Evolutionary conservation across 1,140 invertebrate genomes (phyloP).

Genomic region (Diprion similis): DNA sequence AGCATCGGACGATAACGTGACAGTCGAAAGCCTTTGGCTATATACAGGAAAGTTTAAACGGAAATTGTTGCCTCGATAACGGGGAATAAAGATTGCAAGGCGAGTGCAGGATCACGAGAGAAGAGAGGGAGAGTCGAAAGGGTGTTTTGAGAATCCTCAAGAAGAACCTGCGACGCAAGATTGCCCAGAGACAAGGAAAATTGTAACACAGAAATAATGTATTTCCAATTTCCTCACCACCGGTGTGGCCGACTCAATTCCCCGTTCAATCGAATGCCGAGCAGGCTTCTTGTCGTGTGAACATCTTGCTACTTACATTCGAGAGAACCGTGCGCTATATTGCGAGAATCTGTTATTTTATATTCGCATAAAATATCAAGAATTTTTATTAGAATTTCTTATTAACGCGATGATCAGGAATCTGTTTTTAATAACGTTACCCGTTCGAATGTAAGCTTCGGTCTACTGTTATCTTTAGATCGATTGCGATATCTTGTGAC

Average conservation of each 20-base stretch:
- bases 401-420: too few species aligned
- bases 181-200: neutral
- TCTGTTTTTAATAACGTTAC: too few species aligned
- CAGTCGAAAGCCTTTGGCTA: too few species aligned
- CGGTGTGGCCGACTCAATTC: neutral
- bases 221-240: slow-evolving; percentile 5
- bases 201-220: neutral
- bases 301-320: neutral
- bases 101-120: neutral
- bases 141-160: neutral
- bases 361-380: too few species aligned
- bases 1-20: too few species aligned
- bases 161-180: neutral
- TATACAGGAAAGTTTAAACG: too few species aligned
- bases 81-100: neutral
- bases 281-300: neutral
- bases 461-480: too few species aligned
- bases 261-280: neutral
- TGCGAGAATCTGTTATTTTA: too few species aligned
- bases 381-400: too few species aligned
- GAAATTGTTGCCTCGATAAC: neutral
- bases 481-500: too few species aligned
- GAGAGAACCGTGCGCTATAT: too few species aligned
- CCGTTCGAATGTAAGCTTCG: too few species aligned
- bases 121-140: neutral